Percentiles rank a stretch among this genome's conserved stretches.
Evolutionary conservation across 2,113 vertebrate species (phyloP).

Genomic region (Datnioides undecimradiatus): DNA sequence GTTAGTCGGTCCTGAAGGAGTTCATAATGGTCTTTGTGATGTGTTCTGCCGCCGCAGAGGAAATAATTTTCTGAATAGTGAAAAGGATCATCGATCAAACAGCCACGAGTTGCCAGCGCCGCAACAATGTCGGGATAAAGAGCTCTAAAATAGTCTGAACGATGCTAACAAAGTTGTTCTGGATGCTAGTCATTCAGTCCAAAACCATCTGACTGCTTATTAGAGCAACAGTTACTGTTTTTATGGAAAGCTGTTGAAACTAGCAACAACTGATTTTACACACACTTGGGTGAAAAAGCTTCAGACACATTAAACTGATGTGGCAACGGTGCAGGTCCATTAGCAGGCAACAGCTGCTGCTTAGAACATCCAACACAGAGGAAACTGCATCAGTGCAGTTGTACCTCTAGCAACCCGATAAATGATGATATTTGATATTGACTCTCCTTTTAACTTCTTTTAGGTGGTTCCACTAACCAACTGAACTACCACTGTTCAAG

Average conservation of each 20-base stretch:
- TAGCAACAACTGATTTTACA: background rate
- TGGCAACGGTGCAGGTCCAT: too few relatives aligned
- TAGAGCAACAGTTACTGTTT: too few relatives aligned
- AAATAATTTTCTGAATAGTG: background rate
- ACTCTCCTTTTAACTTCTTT: too few relatives aligned
- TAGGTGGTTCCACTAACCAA: too few relatives aligned
- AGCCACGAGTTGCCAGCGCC: background rate
- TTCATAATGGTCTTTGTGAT: background rate
- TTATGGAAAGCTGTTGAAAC: background rate
- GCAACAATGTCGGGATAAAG: background rate
- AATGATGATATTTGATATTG: too few relatives aligned
- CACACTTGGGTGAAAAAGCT: too few relatives aligned
- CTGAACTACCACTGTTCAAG: too few relatives aligned
- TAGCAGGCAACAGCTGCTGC: too few relatives aligned
- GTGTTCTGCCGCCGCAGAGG: background rate
- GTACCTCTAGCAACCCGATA: too few relatives aligned
- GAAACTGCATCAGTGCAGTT: too few relatives aligned
- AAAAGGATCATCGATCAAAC: slow-evolving; percentile 4
- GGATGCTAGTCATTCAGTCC: too few relatives aligned
- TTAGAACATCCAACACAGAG: too few relatives aligned
- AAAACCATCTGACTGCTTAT: background rate
- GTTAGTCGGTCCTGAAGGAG: background rate
- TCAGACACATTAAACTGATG: background rate
- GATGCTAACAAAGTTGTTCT: background rate
- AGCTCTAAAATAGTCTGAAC: background rate